Percentiles rank a stretch among this genome's conserved stretches.
These are phyloP conservation scores for Dione vanillae DNA, from an alignment of 2,888 invertebrate genomes.

Conservation along the genomic window DNA sequence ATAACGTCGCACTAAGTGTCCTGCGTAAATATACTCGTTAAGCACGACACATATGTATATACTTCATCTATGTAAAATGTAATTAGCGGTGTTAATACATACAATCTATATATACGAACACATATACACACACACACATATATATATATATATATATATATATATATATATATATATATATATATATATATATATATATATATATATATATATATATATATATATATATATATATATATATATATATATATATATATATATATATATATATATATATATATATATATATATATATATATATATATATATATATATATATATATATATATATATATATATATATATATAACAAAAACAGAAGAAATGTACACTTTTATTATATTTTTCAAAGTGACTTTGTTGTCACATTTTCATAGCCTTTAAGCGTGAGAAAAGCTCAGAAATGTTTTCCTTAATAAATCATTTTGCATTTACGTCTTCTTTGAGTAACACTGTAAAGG, in stretches of 20 bases:
- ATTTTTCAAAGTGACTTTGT: neutral
- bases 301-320: too few species aligned
- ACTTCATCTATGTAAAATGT: slow-evolving; percentile 9
- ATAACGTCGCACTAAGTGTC: slow-evolving; percentile 8
- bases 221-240: too few species aligned
- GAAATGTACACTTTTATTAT: neutral
- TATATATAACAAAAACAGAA: neutral
- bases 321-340: neutral
- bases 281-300: too few species aligned
- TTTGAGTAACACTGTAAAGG: neutral
- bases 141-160: too few species aligned
- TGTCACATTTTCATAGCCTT: neutral
- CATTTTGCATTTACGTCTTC: neutral
- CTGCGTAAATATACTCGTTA: slow-evolving; percentile 6
- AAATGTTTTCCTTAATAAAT: slow-evolving; percentile 7
- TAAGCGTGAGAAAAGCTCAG: neutral
- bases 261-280: too few species aligned
- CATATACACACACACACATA: too few species aligned
- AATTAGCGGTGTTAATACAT: slow-evolving; percentile 25
- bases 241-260: too few species aligned
- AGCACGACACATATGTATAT: slow-evolving; percentile 2
- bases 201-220: too few species aligned
- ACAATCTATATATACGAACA: slow-evolving; percentile 5
- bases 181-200: too few species aligned
- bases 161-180: too few species aligned